These are phyloP conservation scores for Augochlora pura DNA, from an alignment of 1,140 invertebrate genomes.

Conservation along the genomic window DNA sequence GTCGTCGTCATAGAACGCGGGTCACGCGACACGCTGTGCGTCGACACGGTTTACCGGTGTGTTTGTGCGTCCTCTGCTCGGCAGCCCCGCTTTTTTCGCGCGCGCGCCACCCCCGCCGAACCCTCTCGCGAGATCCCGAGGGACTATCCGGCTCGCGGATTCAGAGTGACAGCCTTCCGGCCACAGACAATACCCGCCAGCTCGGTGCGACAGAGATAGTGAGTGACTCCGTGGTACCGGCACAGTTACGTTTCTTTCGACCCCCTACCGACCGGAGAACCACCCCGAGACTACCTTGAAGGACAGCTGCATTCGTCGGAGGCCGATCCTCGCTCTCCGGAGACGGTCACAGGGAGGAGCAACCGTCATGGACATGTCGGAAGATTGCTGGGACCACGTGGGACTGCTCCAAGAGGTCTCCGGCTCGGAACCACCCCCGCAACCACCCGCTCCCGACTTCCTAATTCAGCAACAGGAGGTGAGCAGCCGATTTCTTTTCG, in stretches of 20 bases:
- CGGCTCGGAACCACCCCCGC: slow-evolving; percentile 67
- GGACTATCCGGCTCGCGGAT: neutral
- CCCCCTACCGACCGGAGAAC: too few species aligned
- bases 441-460: slow-evolving; percentile 67
- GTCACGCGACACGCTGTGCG: slow-evolving; percentile 50
- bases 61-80: slow-evolving; percentile 10
- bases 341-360: neutral
- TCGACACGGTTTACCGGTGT: slow-evolving; percentile 27
- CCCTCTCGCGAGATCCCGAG: neutral
- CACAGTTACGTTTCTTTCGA: neutral
- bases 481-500: slow-evolving; percentile 44
- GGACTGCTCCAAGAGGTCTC: slow-evolving; percentile 77
- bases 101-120: neutral
- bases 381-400: slow-evolving; percentile 80
- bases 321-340: neutral
- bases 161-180: neutral
- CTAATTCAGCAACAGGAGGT: slow-evolving; percentile 77
- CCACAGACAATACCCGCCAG: neutral
- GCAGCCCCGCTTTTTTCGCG: slow-evolving; percentile 10
- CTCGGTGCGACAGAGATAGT: neutral
- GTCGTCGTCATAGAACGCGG: slow-evolving; percentile 61
- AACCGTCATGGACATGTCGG: slow-evolving; percentile 75
- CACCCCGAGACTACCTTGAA: too few species aligned
- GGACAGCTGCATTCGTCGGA: neutral
- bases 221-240: neutral